phyloP scores from a whole-genome alignment of 2,888 invertebrate genomes.

The Drosophila fulvimacula region DNA sequence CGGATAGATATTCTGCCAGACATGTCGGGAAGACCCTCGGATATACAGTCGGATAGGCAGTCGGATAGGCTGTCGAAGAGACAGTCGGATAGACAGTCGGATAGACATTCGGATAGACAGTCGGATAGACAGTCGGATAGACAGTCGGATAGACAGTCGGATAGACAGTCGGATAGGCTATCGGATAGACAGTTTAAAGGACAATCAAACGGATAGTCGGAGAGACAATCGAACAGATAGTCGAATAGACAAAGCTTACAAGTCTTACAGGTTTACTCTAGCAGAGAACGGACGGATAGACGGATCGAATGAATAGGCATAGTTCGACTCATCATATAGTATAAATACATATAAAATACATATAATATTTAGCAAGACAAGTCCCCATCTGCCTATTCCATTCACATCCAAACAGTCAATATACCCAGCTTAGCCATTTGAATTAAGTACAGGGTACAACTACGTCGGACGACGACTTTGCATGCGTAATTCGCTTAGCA shows the following conservation, averaged over 20 bases:
- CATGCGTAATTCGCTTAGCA: conserved; percentile 44
- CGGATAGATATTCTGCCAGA: too few relatives aligned
- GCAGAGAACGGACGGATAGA: neutral
- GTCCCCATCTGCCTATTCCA: neutral
- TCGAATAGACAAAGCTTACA: too few relatives aligned
- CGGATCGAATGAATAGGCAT: neutral
- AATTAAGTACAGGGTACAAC: neutral
- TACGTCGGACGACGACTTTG: conserved; percentile 18
- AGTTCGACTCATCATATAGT: neutral
- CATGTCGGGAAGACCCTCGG: too few relatives aligned
- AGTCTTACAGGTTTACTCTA: too few relatives aligned
- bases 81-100: neutral
- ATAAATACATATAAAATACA: too few relatives aligned
- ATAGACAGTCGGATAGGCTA: neutral
- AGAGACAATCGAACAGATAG: too few relatives aligned
- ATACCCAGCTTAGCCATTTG: neutral
- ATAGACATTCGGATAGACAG: neutral
- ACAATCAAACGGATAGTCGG: neutral
- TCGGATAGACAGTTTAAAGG: neutral
- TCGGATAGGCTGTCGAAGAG: neutral
- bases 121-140: neutral
- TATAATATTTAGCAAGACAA: neutral
- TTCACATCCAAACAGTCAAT: neutral
- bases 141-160: neutral
- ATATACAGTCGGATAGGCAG: too few relatives aligned